phyloP scores from a whole-genome alignment of 53 echinoderm and acorn worm species.

The Mesocentrotus franciscanus region DNA sequence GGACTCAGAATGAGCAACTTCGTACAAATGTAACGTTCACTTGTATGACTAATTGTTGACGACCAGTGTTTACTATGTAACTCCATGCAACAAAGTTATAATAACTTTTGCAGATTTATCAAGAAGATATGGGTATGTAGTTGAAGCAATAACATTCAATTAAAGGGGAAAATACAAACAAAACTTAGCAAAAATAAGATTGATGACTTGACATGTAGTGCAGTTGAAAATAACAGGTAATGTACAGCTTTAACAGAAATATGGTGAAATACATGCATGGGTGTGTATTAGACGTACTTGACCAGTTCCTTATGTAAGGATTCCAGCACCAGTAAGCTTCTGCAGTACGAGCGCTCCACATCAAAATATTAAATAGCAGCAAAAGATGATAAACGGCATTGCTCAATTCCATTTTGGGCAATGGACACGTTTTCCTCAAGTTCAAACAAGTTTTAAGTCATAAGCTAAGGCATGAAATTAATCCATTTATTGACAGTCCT shows the following conservation, averaged over 20 bases:
- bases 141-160: no score
- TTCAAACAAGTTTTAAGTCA: not conserved
- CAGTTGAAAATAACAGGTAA: no score
- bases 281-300: conserved; percentile 26
- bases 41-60: not conserved
- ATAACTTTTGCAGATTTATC: no score
- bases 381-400: not conserved
- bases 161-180: no score
- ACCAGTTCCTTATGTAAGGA: not conserved
- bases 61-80: no score
- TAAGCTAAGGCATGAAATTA: not conserved
- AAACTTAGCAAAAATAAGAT: no score
- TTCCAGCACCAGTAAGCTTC: conserved; percentile 64
- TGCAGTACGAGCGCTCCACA: conserved; percentile 28
- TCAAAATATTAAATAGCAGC: conserved; percentile 6
- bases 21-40: no score
- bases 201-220: no score
- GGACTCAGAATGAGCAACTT: no score
- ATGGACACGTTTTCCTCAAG: not conserved
- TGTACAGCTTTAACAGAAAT: not conserved
- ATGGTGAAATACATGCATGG: not conserved
- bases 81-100: no score
- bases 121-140: no score
- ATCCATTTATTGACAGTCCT: not conserved
- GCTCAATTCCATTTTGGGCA: conserved; percentile 38